phyloP scores from a whole-genome alignment of 2,888 invertebrate genomes.

The Congeria kusceri region DNA sequence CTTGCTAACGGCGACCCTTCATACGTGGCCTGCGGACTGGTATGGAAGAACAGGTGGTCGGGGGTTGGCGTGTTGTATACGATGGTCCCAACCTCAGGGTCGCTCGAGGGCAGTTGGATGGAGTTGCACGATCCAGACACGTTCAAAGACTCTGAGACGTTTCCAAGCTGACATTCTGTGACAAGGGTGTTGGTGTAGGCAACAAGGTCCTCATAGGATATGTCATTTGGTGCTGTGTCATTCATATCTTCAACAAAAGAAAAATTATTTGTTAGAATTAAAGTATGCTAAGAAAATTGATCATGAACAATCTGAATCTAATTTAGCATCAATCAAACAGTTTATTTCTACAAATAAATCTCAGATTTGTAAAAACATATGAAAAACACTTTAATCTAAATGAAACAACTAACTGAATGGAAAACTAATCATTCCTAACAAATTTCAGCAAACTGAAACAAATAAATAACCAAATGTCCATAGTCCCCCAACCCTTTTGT shows the following conservation, averaged over 20 bases:
- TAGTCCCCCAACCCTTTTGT: too few species aligned
- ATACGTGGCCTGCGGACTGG: constrained; percentile 23
- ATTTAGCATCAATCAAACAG: too few species aligned
- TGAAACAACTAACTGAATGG: too few species aligned
- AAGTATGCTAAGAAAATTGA: too few species aligned
- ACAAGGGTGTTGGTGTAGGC: constrained; percentile 50
- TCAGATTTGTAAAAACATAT: too few species aligned
- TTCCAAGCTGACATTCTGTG: constrained; percentile 66
- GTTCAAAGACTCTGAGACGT: constrained; percentile 43
- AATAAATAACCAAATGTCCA: too few species aligned
- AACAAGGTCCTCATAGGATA: constrained; percentile 32
- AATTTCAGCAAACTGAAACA: too few species aligned
- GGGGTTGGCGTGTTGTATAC: constrained; percentile 53
- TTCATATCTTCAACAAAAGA: constrained; percentile 17
- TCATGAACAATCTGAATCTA: too few species aligned
- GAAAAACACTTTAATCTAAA: too few species aligned
- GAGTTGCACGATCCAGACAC: constrained; percentile 44
- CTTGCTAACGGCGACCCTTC: constrained; percentile 37
- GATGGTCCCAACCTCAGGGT: constrained; percentile 17
- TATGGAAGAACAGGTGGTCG: constrained; percentile 38
- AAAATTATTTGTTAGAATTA: too few species aligned
- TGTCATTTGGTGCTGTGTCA: constrained; percentile 31
- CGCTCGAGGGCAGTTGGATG: constrained; percentile 37
- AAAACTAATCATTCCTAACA: too few species aligned
- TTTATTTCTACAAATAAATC: too few species aligned